Evolutionary conservation across 2,797 vertebrate species (phyloP), one percentile per base, ranked within the genome.

Genomic region (Somateria mollissima): DNA sequence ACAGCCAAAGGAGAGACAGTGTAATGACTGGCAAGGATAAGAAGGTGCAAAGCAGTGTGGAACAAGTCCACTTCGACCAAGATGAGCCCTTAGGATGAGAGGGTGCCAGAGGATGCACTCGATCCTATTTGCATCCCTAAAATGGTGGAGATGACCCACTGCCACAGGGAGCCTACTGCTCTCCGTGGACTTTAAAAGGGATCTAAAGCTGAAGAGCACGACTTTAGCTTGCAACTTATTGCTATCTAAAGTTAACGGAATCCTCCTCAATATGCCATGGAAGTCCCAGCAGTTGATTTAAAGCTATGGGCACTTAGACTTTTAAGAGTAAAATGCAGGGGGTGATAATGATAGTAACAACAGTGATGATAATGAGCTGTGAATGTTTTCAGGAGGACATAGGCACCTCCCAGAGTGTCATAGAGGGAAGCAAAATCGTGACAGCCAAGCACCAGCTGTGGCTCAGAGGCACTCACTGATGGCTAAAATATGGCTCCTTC

Each of bases 341-440:
- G 32, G 16, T 47, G 62, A 11, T 19, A 20, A 8, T 1, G 21
- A 25, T 1, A 53, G 21, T 37, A 64, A 53, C 20, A 76, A 12
- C 13, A 25, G 58, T 16, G 21, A 4, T 0, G 49, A 11, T 1
- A 7, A n/a, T 1, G 49, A 83, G 60, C 56, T 0, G 0, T 43
- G 62, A 76, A 60, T 32, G 7, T 11, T 77, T 66, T 64, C 47
- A 74, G 81, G 43, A 77, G 78, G 51, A 32, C 36, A 37, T 6
- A 81, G 64, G n/a, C 34, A 22, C n/a, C 67, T 17, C 28, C 11
- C 49, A 24, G 58, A 77, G 41, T 45, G 27, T 12, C 51, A 3
- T 4, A 8, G 27, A 24, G 30, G 19, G 47, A 66, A 56, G n/a
- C 21, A 37, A 36, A 86, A 56, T 47, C 13, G 10, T 10, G 32